phyloP scores from a whole-genome alignment of 2,888 invertebrate genomes.

The Drosophila borborema region DNA sequence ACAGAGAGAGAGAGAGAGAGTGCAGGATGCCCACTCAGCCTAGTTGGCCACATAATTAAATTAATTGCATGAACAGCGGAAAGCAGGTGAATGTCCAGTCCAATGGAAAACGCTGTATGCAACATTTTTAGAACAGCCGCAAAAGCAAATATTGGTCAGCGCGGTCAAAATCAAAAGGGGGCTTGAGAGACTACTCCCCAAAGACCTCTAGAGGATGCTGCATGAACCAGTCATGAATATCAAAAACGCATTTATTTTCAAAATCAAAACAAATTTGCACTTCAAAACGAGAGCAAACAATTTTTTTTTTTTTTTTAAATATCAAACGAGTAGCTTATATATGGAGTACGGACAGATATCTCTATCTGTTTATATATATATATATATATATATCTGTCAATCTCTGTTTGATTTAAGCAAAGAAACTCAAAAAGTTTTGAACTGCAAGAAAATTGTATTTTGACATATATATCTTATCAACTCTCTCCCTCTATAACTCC shows the following conservation, averaged over 20 bases:
- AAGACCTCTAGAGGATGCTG: neutral
- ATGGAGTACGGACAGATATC: constrained; percentile 27
- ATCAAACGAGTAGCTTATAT: neutral
- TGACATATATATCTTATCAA: neutral
- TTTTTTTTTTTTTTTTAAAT: neutral
- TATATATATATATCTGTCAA: constrained; percentile 10
- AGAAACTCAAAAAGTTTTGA: neutral
- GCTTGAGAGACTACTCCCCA: constrained; percentile 1
- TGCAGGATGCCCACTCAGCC: constrained; percentile 17
- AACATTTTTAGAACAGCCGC: constrained; percentile 53
- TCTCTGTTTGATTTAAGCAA: constrained; percentile 11
- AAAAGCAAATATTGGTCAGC: constrained; percentile 59
- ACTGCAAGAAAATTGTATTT: neutral
- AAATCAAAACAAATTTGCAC: constrained; percentile 47
- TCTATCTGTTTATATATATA: neutral
- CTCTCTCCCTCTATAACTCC: neutral
- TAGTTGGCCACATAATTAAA: constrained; percentile 78
- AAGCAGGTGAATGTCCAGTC: constrained; percentile 41
- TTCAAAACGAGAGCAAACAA: constrained; percentile 37
- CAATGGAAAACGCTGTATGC: constrained; percentile 7
- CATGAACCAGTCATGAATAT: constrained; percentile 19
- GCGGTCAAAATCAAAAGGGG: constrained; percentile 40
- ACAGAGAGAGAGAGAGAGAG: neutral
- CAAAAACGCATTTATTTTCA: constrained; percentile 7
- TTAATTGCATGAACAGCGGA: constrained; percentile 71